Conservation (phyloP, 2,113 vertebrate species). For the Tenrec ecaudatus region DNA sequence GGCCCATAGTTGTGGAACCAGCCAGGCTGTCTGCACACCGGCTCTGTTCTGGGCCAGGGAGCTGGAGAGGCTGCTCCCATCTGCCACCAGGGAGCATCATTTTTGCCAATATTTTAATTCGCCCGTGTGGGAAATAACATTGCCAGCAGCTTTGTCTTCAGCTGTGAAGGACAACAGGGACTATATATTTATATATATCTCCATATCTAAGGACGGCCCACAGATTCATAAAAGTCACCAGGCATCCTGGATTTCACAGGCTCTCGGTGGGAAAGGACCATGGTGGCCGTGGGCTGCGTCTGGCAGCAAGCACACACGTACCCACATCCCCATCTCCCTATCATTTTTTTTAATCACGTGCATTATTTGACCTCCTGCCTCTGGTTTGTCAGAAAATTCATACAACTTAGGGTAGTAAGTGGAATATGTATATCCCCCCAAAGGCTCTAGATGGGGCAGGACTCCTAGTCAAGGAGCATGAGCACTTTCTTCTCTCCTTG, state of each 20-base stretch:
- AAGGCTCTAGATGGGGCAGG: not conserved
- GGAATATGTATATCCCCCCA: not conserved
- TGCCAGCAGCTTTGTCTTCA: constrained; percentile 24
- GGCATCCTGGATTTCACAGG: not conserved
- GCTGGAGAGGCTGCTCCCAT: not conserved
- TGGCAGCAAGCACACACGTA: not conserved
- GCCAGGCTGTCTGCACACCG: not conserved
- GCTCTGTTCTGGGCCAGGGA: not conserved
- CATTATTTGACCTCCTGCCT: constrained; percentile 6
- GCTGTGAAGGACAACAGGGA: constrained; percentile 54
- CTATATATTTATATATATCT: constrained; percentile 11
- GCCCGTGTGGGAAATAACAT: not conserved
- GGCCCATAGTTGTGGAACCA: not conserved
- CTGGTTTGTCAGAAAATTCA: not conserved
- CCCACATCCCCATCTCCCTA: not conserved
- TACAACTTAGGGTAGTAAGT: constrained; percentile 23
- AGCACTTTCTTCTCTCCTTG: not conserved
- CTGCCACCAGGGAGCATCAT: not conserved
- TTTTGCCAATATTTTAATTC: constrained; percentile 36
- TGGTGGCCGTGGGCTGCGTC: not conserved
- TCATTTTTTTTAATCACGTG: constrained; percentile 24
- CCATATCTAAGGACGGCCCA: not conserved
- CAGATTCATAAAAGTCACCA: not conserved
- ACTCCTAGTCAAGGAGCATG: not conserved
- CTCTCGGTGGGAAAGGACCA: not conserved